These are phyloP conservation scores for Eupithecia insigniata DNA, from an alignment of 2,888 invertebrate species.

Conservation along the genomic window DNA sequence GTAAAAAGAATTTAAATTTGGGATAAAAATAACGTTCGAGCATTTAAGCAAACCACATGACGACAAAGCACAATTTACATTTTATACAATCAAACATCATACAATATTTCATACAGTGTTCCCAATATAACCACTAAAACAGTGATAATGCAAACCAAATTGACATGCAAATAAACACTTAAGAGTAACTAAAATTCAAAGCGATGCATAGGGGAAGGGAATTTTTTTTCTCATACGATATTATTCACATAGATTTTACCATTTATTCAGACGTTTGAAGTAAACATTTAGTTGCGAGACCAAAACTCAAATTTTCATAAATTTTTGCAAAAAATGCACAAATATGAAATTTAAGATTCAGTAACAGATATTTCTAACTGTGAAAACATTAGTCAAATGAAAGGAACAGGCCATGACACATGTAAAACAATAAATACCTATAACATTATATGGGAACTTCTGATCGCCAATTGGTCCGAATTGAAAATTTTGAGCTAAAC, in stretches of 20 bases:
- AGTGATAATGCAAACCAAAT: constrained; percentile 77
- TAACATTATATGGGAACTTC: constrained; percentile 57
- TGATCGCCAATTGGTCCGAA: constrained; percentile 65
- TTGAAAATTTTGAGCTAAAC: constrained; percentile 62
- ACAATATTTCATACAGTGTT: constrained; percentile 40
- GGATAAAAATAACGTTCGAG: constrained; percentile 3
- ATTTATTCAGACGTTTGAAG: constrained; percentile 11
- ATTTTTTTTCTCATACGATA: constrained; percentile 30
- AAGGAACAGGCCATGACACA: constrained; percentile 78
- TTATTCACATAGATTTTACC: constrained; percentile 1
- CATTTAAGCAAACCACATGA: constrained; percentile 58
- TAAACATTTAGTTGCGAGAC: constrained; percentile 22
- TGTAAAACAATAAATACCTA: constrained; percentile 76
- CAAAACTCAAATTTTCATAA: constrained; percentile 14
- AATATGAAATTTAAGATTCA: constrained; percentile 15
- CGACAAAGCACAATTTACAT: constrained; percentile 49
- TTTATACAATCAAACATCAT: constrained; percentile 37
- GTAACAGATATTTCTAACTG: constrained; percentile 30
- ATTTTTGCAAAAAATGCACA: not conserved
- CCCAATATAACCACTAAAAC: constrained; percentile 49
- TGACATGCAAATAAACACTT: constrained; percentile 82
- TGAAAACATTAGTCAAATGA: constrained; percentile 59
- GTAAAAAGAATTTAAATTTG: not conserved
- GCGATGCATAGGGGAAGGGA: constrained; percentile 74
- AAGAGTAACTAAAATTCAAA: constrained; percentile 68